Percentiles rank a stretch among this genome's conserved stretches.
phyloP scores from a whole-genome alignment of 37 sponge, comb jelly and placozoan species.

The Beroe ovata region DNA sequence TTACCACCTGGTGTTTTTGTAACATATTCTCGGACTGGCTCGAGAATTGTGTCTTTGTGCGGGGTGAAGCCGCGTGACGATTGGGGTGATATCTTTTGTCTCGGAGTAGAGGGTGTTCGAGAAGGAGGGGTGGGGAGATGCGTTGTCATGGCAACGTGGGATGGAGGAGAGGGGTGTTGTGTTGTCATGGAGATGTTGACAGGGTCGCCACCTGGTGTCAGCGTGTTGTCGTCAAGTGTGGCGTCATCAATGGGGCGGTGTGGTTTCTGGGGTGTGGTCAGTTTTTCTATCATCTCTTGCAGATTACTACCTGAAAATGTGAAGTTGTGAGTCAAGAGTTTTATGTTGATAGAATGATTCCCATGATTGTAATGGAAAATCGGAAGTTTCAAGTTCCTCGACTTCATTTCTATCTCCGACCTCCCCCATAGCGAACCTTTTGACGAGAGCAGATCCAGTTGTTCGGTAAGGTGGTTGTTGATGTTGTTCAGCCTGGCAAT shows the following conservation, averaged over 20 bases:
- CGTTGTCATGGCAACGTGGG: background rate
- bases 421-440: too few relatives aligned
- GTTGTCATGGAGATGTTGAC: background rate
- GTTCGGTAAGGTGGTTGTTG: slow-evolving; percentile 12
- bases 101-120: background rate
- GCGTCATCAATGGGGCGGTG: background rate
- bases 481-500: background rate
- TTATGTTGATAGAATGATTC: too few relatives aligned
- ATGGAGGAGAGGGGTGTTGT: background rate
- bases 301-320: background rate
- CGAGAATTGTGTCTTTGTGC: background rate
- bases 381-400: too few relatives aligned
- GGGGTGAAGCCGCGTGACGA: background rate
- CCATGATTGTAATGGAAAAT: too few relatives aligned
- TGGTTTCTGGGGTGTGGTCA: background rate
- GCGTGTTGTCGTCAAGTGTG: background rate
- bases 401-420: too few relatives aligned
- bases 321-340: background rate
- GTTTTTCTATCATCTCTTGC: background rate
- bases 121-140: too few relatives aligned
- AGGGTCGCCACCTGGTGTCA: background rate
- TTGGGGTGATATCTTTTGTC: background rate
- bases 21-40: background rate
- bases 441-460: slow-evolving; percentile 14
- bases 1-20: background rate